phyloP scores from a whole-genome alignment of 2,113 vertebrate genomes.

The Galbula dea region DNA sequence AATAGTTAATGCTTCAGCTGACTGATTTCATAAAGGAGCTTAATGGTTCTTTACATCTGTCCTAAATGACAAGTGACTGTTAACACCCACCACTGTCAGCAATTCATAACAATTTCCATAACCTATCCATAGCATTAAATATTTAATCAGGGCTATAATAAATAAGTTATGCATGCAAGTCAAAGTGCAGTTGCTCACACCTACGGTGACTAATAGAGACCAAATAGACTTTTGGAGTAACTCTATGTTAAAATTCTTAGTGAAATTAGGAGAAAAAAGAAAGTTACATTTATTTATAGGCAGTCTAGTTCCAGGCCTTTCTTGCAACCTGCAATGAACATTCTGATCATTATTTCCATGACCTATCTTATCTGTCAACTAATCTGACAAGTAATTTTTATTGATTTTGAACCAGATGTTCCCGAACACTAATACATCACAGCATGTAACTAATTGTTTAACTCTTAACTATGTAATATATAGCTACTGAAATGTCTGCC shows the following conservation, averaged over 20 bases:
- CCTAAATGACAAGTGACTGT: slow-evolving; percentile 22
- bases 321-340: neutral
- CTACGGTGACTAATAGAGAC: neutral
- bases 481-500: neutral
- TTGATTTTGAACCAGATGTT: neutral
- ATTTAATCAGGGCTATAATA: neutral
- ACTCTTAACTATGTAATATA: neutral
- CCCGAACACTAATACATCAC: neutral
- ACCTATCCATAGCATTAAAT: neutral
- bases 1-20: neutral
- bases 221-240: neutral
- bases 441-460: neutral
- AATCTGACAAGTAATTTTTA: neutral
- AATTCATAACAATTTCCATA: slow-evolving; percentile 1
- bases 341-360: neutral
- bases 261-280: neutral
- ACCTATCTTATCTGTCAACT: neutral
- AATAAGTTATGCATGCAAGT: slow-evolving; percentile 6
- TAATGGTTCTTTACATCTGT: neutral
- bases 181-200: neutral
- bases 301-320: neutral
- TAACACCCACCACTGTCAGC: neutral
- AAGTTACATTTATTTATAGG: neutral
- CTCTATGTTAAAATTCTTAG: neutral
- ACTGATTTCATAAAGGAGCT: neutral